Conservation (phyloP, 2,888 invertebrate genomes). For the Desoria tigrina region DNA sequence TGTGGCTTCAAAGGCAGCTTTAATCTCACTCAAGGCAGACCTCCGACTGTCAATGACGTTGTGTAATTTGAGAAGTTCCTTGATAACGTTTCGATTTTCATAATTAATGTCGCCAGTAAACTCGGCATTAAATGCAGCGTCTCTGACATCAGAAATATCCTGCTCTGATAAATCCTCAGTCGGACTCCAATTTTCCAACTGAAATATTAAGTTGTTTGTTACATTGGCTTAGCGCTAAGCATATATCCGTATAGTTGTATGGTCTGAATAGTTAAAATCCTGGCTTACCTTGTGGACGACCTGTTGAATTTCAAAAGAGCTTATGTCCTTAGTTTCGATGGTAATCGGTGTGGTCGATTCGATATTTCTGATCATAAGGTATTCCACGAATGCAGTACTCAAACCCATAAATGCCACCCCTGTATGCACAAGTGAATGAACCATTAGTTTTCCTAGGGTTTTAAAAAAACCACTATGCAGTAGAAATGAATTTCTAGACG, state of each 20-base stretch:
- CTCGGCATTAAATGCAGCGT: neutral
- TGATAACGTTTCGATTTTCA: neutral
- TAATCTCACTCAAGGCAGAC: neutral
- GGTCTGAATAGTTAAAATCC: too few relatives aligned
- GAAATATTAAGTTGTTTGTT: too few relatives aligned
- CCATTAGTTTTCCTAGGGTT: neutral
- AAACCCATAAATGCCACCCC: neutral
- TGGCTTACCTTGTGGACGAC: neutral
- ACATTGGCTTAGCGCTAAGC: neutral
- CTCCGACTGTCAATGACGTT: constrained; percentile 5
- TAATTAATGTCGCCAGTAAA: neutral
- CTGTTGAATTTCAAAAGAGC: neutral
- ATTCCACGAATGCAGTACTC: neutral
- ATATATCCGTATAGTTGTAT: neutral
- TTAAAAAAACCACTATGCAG: neutral
- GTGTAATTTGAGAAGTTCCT: neutral
- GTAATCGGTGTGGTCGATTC: neutral
- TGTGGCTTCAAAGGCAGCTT: neutral
- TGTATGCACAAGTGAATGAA: constrained; percentile 3
- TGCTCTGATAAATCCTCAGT: neutral
- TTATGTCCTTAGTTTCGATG: neutral
- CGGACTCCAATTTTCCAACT: too few relatives aligned
- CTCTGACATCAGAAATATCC: neutral
- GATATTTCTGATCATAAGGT: neutral
- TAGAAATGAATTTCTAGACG: neutral